Conservation (phyloP, 2,888 invertebrate genomes). For the Tenthredo mesomela region DNA sequence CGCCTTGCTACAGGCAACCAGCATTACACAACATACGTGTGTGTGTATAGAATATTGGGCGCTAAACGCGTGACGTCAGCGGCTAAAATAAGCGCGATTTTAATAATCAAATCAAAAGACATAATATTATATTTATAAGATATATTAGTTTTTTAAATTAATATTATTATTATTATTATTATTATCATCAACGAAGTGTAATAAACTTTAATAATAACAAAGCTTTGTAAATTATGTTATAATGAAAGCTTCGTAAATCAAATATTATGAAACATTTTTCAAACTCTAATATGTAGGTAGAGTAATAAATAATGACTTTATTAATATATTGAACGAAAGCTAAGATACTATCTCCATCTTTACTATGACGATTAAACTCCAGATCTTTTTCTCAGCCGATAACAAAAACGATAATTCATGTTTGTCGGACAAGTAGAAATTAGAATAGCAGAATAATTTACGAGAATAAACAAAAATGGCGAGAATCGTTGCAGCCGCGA, state of each 20-base stretch:
- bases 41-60: background rate
- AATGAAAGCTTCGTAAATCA: background rate
- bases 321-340: background rate
- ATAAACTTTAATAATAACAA: background rate
- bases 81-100: background rate
- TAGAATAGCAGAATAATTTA: background rate
- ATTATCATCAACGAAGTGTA: background rate
- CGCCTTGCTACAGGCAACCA: background rate
- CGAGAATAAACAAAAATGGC: slow-evolving; percentile 49
- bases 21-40: background rate
- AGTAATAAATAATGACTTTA: background rate
- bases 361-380: background rate
- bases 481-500: slow-evolving; percentile 42
- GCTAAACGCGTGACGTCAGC: background rate
- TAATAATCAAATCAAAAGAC: background rate
- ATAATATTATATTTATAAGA: too few relatives aligned
- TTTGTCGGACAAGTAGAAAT: background rate
- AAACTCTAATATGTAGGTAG: background rate
- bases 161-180: background rate
- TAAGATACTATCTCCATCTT: background rate
- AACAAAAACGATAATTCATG: background rate
- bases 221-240: background rate
- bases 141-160: background rate
- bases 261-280: background rate
- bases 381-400: background rate